These are phyloP conservation scores for Coptodon bakossiorum DNA, from an alignment of 2,113 vertebrate genomes.

Conservation along the genomic window DNA sequence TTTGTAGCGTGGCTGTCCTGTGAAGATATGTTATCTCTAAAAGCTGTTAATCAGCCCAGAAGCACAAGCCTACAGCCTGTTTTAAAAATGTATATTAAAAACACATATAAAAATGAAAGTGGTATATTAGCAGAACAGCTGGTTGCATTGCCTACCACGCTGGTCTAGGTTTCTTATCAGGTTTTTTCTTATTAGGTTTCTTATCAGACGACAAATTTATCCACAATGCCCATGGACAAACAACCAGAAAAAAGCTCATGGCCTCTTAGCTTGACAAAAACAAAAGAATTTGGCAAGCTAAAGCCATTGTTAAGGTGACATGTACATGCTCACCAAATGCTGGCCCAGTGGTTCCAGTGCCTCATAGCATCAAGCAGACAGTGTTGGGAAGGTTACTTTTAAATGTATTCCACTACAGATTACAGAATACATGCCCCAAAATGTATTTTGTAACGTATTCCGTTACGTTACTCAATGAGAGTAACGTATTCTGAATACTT, in stretches of 20 bases:
- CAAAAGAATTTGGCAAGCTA: neutral
- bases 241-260: neutral
- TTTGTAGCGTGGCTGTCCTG: neutral
- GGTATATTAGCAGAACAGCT: neutral
- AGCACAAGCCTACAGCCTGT: neutral
- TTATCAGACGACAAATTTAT: neutral
- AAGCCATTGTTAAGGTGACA: neutral
- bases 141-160: neutral
- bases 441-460: too few relatives aligned
- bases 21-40: neutral
- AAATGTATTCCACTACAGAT: too few relatives aligned
- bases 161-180: neutral
- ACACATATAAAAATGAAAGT: neutral
- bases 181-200: too few relatives aligned
- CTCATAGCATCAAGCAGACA: neutral
- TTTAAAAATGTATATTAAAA: neutral
- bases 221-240: neutral
- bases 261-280: neutral
- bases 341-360: neutral
- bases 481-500: too few relatives aligned
- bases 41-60: neutral
- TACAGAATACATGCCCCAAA: too few relatives aligned
- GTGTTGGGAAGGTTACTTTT: neutral
- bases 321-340: neutral
- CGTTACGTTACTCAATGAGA: too few relatives aligned